These are phyloP conservation scores for Cephonodes hylas DNA, from an alignment of 2,888 invertebrate genomes.

Conservation along the genomic window DNA sequence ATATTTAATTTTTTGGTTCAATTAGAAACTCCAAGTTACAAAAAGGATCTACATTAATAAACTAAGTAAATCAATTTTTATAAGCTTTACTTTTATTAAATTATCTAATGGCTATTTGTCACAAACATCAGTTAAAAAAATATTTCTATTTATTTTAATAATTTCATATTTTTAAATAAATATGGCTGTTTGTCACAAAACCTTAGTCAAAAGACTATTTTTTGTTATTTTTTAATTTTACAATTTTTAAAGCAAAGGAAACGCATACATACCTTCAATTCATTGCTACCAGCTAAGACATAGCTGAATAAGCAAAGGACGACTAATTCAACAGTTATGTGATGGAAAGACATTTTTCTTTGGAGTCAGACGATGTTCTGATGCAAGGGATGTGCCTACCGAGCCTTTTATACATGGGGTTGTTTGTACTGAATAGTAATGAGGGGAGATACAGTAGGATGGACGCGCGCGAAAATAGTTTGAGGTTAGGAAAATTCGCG, in stretches of 20 bases:
- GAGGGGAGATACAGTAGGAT: background rate
- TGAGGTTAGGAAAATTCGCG: background rate
- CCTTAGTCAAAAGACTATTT: background rate
- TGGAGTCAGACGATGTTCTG: conserved; percentile 20
- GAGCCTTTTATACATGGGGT: conserved; percentile 23
- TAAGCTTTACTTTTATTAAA: no score
- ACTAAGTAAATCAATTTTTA: no score
- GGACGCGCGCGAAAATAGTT: background rate
- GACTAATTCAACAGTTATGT: conserved; percentile 16
- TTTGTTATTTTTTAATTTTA: background rate
- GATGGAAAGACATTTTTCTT: conserved; percentile 28
- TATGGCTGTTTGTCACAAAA: no score
- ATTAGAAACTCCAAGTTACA: no score
- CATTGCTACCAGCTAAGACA: conserved; percentile 30
- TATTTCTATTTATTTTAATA: no score
- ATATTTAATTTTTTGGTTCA: no score
- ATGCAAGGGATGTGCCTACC: background rate
- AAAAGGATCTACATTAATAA: no score
- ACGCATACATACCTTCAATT: conserved; percentile 32
- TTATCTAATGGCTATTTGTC: no score
- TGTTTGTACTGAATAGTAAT: conserved; percentile 28
- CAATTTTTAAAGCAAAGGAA: background rate
- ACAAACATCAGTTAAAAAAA: no score
- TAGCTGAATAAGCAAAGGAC: conserved; percentile 22
- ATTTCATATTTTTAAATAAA: no score